phyloP scores from a whole-genome alignment of 23 tunicate species.

The Corella eumyota region DNA sequence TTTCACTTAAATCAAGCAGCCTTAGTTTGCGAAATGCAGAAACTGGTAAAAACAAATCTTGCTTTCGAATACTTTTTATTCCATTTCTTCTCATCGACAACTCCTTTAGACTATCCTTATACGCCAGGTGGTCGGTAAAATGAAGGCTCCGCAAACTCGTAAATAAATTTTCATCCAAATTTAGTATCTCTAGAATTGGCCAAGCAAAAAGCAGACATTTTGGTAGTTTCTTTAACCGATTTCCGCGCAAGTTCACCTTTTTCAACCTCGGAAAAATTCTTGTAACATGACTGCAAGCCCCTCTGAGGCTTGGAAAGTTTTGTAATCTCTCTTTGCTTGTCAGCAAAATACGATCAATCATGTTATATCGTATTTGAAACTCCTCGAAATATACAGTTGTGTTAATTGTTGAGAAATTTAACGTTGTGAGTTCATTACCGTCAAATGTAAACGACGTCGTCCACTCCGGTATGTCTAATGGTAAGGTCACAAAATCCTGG shows the following conservation, averaged over 20 bases:
- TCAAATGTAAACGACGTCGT: constrained; percentile 59
- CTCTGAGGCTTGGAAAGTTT: background rate
- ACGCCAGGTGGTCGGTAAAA: constrained; percentile 11
- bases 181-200: constrained; percentile 47
- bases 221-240: constrained; percentile 37
- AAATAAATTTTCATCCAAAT: constrained; percentile 38
- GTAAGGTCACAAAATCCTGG: constrained; percentile 28
- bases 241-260: constrained; percentile 48
- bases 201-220: constrained; percentile 43
- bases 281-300: constrained; percentile 12
- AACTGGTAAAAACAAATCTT: constrained; percentile 37
- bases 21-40: constrained; percentile 20
- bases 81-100: constrained; percentile 29
- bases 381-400: constrained; percentile 54
- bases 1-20: constrained; percentile 36
- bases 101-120: constrained; percentile 41
- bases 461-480: constrained; percentile 73
- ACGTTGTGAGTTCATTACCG: constrained; percentile 37
- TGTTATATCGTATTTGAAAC: constrained; percentile 62
- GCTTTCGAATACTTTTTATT: constrained; percentile 8
- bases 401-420: constrained; percentile 27
- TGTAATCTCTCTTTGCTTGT: background rate
- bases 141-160: constrained; percentile 27
- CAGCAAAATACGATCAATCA: constrained; percentile 6
- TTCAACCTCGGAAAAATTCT: constrained; percentile 27